Evolutionary conservation across 53 echinoderm and acorn worm species (phyloP).

Genomic region (Henricia sp.): DNA sequence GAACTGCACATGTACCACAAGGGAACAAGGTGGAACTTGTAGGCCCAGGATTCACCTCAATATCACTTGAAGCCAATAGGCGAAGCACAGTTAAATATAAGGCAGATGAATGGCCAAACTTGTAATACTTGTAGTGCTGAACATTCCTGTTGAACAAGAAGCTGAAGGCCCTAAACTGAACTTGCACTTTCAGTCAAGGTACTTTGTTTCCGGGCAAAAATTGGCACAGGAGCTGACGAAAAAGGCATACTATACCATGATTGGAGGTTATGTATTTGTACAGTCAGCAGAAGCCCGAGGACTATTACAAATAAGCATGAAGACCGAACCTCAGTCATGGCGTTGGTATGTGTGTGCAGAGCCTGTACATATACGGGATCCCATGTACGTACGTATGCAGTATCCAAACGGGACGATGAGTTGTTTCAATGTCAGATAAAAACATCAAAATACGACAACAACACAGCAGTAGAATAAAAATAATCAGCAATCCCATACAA

Average conservation of each 20-base stretch:
- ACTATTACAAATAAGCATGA: background rate
- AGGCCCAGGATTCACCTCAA: background rate
- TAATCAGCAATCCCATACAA: too few species aligned
- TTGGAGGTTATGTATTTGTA: background rate
- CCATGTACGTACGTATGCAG: too few species aligned
- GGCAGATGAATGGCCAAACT: background rate
- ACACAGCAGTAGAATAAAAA: too few species aligned
- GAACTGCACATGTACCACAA: slow-evolving; percentile 27
- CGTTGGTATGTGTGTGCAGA: too few species aligned
- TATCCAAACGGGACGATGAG: too few species aligned
- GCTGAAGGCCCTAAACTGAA: background rate
- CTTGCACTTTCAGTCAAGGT: background rate
- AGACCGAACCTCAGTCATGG: background rate
- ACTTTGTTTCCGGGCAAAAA: too few species aligned
- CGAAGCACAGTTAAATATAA: background rate
- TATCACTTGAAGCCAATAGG: background rate
- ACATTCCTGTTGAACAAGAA: background rate
- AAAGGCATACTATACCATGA: background rate
- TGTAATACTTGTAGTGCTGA: background rate
- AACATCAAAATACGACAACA: too few species aligned
- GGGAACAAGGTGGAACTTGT: background rate
- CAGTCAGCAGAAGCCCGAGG: background rate
- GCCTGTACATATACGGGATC: too few species aligned
- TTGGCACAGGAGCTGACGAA: background rate
- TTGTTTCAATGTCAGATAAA: too few species aligned